Evolutionary conservation across 2,113 vertebrate genomes (phyloP), one percentile per base, ranked within the genome.

Genomic region (Chlorodrepanis virens): DNA sequence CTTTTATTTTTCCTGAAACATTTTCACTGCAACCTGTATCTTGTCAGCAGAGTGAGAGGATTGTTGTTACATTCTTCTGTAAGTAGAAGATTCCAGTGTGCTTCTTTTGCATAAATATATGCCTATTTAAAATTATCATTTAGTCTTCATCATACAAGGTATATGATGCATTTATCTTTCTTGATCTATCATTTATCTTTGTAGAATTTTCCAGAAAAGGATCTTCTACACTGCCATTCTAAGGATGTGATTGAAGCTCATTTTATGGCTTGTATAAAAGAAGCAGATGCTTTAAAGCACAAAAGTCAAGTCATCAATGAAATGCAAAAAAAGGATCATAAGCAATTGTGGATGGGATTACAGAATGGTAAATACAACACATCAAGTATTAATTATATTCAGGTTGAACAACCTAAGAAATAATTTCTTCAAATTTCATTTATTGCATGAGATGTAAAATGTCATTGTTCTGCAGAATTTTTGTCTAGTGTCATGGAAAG

Each of bases 281-380:
- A 99, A 98, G 99, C 99, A n/a, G 99, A 99, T 95, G 98, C 99
- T 75, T 98, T 99, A 79, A 99, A 99, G 96, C 99, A 99, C 98
- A 99, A 99, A 98, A 98, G 99, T 95, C 99, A 99, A 98, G 98
- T 99, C 49, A 98, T 99, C 95, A 99, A 99, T 93, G 99, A 99
- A 97, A 99, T 99, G 99, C 99, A 99, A 98, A 99, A 99, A 93
- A 99, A 99, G 97, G 99, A 99, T 98, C 99, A 99, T 98, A 99
- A 99, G n/a, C 99, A 99, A 90, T 98, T 99, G 91, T 99, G 99
- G 99, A 99, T 99, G 99, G 99, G 99, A 88, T 98, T 99, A 92
- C 99, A 99, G 96, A 99, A 99, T 57, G 99, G 99, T 99, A 98
- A 98, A 96, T 97, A 88, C 6, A 81, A 9, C 54, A 40, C 4